A percentile compares a stretch with the other conserved stretches of the same genome.
phyloP scores from a whole-genome alignment of 2,113 vertebrate genomes.

The Scalopus aquaticus region DNA sequence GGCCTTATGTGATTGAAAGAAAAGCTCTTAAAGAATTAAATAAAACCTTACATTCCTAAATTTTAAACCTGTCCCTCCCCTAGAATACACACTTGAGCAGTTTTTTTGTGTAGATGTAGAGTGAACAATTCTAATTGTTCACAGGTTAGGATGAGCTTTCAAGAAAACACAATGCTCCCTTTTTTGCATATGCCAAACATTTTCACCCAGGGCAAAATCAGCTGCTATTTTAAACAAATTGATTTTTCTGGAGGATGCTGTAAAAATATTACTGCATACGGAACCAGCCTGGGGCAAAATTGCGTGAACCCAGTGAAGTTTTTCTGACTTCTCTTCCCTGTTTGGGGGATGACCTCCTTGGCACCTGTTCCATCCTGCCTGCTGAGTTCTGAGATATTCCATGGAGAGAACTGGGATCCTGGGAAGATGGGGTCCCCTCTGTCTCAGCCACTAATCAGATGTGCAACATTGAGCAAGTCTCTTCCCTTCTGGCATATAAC shows the following conservation, averaged over 20 bases:
- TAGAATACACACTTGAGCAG: not conserved
- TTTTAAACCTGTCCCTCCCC: conserved; percentile 43
- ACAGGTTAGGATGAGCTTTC: conserved; percentile 17
- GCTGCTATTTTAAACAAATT: conserved; percentile 75
- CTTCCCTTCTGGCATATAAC: not conserved
- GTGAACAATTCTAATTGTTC: conserved; percentile 27
- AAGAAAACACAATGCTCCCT: conserved; percentile 19
- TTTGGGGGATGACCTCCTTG: not conserved
- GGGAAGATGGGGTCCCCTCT: not conserved
- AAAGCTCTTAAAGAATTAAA: conserved; percentile 53
- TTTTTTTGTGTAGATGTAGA: not conserved
- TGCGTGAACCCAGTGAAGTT: not conserved
- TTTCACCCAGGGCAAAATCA: conserved; percentile 68
- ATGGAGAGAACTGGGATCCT: not conserved
- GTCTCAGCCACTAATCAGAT: not conserved
- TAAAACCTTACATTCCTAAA: conserved; percentile 32
- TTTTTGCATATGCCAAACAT: conserved; percentile 67
- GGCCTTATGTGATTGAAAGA: conserved; percentile 39
- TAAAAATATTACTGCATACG: conserved; percentile 64
- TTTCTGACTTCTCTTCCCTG: not conserved
- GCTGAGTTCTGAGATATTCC: not conserved
- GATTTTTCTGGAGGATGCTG: conserved; percentile 72
- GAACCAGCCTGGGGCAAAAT: conserved; percentile 56
- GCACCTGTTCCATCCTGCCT: not conserved
- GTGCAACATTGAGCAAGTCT: no score